Percentiles rank a stretch among this genome's conserved stretches.
Conservation (phyloP, 2,113 vertebrate genomes). For the Microtus ochrogaster region DNA sequence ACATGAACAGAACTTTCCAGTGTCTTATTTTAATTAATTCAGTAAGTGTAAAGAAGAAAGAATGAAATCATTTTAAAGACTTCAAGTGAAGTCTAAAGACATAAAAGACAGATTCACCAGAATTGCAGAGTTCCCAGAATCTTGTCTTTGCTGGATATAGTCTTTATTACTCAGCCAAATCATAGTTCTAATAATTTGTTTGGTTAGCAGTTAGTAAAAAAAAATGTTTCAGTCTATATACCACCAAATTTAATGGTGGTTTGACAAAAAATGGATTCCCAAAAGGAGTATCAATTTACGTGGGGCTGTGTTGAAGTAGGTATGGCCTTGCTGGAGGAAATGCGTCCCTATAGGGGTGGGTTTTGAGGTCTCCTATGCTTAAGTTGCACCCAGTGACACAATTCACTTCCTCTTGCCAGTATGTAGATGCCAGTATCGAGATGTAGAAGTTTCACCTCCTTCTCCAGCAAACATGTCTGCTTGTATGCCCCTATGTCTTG, state of each 20-base stretch:
- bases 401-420: background rate
- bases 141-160: background rate
- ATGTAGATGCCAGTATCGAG: too few species aligned
- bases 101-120: background rate
- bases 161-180: too few species aligned
- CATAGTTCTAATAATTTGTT: background rate
- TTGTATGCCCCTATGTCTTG: background rate
- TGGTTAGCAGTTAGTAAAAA: background rate
- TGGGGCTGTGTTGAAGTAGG: too few species aligned
- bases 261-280: background rate
- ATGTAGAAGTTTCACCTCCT: background rate
- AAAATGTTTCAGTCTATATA: background rate
- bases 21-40: background rate
- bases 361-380: background rate
- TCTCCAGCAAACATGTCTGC: background rate
- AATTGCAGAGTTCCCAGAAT: background rate
- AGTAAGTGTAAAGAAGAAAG: background rate
- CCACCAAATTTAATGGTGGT: background rate
- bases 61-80: background rate
- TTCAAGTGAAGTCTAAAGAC: background rate
- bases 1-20: background rate
- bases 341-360: background rate
- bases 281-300: background rate
- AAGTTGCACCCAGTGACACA: background rate
- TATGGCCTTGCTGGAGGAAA: background rate